Conservation (phyloP, 2,113 vertebrate species). For the Vombatus ursinus region DNA sequence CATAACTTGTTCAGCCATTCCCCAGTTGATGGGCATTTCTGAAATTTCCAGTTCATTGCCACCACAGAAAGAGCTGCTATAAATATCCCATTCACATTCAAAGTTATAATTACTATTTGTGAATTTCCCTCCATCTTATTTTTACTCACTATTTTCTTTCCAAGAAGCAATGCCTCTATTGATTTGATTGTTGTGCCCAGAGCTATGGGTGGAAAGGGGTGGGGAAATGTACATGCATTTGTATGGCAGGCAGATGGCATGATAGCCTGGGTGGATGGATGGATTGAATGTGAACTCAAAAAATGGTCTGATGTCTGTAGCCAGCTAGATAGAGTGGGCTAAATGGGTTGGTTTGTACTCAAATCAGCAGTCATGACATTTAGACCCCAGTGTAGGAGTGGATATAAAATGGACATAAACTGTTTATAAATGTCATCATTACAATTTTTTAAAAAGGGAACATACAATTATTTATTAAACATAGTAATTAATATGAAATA, state of each 20-base stretch:
- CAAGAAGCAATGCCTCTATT: not conserved
- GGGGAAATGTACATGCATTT: not conserved
- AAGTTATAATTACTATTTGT: no score
- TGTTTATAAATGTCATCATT: not conserved
- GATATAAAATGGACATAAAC: not conserved
- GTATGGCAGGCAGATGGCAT: not conserved
- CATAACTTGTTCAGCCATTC: no score
- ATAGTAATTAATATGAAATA: not conserved
- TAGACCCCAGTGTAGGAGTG: not conserved
- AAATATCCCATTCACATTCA: no score
- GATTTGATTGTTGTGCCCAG: not conserved
- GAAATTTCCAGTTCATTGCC: no score
- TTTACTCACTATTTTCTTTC: no score
- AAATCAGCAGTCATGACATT: not conserved
- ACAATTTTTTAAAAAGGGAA: not conserved
- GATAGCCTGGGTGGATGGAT: not conserved
- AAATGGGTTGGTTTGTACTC: not conserved
- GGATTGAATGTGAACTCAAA: not conserved
- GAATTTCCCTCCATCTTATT: no score
- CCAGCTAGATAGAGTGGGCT: not conserved
- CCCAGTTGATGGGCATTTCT: no score
- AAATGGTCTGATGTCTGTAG: not conserved
- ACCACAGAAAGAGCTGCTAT: no score
- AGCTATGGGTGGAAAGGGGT: not conserved
- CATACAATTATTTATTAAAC: not conserved